Evolutionary conservation across 2,113 vertebrate genomes (phyloP).

Genomic region (Eclectus roratus): DNA sequence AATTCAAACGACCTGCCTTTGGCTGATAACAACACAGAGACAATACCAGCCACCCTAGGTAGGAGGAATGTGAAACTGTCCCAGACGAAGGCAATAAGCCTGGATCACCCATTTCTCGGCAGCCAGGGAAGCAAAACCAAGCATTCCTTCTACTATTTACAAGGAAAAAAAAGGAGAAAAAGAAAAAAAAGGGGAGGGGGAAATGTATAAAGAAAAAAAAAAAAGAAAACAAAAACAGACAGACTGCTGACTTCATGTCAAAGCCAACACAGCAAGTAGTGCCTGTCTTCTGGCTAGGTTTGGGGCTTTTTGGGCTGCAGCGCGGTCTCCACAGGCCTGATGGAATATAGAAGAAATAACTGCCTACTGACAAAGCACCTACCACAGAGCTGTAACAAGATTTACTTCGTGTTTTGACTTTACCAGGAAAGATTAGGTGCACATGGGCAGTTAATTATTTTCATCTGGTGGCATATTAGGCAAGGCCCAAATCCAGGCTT

Average conservation of each 20-base stretch:
- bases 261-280: not conserved
- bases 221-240: not conserved
- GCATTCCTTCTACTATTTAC: not conserved
- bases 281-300: not conserved
- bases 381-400: not conserved
- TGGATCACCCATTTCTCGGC: not conserved
- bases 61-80: not conserved
- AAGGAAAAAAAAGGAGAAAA: not conserved
- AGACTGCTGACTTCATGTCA: not conserved
- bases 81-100: not conserved
- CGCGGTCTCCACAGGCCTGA: not conserved
- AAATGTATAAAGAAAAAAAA: not conserved
- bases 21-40: not conserved
- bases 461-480: not conserved
- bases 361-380: rapidly evolving
- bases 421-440: not conserved
- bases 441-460: not conserved
- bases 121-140: not conserved
- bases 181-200: too few species aligned
- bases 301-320: not conserved
- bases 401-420: not conserved
- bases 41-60: rapidly evolving
- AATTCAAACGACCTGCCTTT: not conserved
- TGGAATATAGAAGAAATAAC: not conserved
- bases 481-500: not conserved